A percentile compares a stretch with the other conserved stretches of the same genome.
Evolutionary conservation across 2,888 invertebrate genomes (phyloP).

Genomic region (Caenorhabditis drosophilae): DNA sequence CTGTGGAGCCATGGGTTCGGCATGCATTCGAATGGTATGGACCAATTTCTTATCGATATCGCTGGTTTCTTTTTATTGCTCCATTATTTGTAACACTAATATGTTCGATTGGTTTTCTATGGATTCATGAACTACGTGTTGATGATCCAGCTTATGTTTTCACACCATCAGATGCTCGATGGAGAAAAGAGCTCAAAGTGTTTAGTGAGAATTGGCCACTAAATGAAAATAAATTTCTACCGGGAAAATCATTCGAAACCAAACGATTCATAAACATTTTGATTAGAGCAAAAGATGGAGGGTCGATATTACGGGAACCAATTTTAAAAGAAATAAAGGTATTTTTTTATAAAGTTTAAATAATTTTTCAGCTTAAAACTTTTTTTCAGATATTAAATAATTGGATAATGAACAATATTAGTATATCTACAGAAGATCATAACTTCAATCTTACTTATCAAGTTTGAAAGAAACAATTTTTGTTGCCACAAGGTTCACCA

Average conservation of each 20-base stretch:
- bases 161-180: conserved; percentile 65
- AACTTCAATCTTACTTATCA: conserved; percentile 65
- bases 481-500: neutral
- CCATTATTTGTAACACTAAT: conserved; percentile 56
- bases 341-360: neutral
- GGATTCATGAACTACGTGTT: conserved; percentile 58
- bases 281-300: conserved; percentile 61
- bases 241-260: conserved; percentile 67
- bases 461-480: conserved; percentile 27
- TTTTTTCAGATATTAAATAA: conserved; percentile 54
- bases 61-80: conserved; percentile 59
- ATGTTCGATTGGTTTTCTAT: conserved; percentile 57
- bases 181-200: conserved; percentile 61
- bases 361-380: neutral
- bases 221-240: conserved; percentile 66
- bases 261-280: conserved; percentile 66
- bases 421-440: conserved; percentile 58
- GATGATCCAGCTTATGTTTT: conserved; percentile 68
- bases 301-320: conserved; percentile 57
- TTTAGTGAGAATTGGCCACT: conserved; percentile 66
- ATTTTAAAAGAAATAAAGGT: conserved; percentile 58
- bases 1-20: conserved; percentile 60
- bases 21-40: conserved; percentile 65
- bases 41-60: conserved; percentile 40
- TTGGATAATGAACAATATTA: conserved; percentile 63